Percentiles rank a stretch among this genome's conserved stretches.
phyloP scores from a whole-genome alignment of 2,797 vertebrate species.

The Falco peregrinus region DNA sequence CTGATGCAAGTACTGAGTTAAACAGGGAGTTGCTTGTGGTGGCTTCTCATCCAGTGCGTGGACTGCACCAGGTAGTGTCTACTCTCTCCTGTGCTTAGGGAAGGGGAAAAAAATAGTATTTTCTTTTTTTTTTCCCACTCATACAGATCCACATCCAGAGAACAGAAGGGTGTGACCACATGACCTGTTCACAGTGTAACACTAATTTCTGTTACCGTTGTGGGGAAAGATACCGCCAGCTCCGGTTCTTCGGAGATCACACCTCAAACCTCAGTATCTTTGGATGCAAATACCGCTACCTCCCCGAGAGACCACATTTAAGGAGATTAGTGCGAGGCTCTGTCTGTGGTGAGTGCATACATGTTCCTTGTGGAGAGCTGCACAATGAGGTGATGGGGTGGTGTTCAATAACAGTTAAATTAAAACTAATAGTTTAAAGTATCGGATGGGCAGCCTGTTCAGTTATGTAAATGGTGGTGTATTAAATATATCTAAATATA shows the following conservation, averaged over 20 bases:
- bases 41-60: background rate
- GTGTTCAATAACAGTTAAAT: background rate
- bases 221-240: constrained; percentile 93
- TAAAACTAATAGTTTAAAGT: background rate
- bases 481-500: background rate
- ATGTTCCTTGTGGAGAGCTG: background rate
- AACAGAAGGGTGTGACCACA: constrained; percentile 97
- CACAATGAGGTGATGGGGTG: background rate
- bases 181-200: constrained; percentile 97
- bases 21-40: background rate
- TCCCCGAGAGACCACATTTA: constrained; percentile 95
- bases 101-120: background rate
- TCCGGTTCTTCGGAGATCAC: constrained; percentile 98
- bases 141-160: constrained; percentile 96
- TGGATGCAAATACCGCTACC: constrained; percentile 99
- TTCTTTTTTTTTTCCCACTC: background rate
- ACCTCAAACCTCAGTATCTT: constrained; percentile 99
- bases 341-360: constrained; percentile 89
- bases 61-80: background rate
- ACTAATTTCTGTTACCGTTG: constrained; percentile 99
- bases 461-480: background rate
- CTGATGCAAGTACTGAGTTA: background rate
- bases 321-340: constrained; percentile 94
- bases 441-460: background rate
- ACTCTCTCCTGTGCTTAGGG: background rate